Percentiles rank a stretch among this genome's conserved stretches.
Conservation (phyloP, 2,888 invertebrate genomes). For the Adelognathus sp. region DNA sequence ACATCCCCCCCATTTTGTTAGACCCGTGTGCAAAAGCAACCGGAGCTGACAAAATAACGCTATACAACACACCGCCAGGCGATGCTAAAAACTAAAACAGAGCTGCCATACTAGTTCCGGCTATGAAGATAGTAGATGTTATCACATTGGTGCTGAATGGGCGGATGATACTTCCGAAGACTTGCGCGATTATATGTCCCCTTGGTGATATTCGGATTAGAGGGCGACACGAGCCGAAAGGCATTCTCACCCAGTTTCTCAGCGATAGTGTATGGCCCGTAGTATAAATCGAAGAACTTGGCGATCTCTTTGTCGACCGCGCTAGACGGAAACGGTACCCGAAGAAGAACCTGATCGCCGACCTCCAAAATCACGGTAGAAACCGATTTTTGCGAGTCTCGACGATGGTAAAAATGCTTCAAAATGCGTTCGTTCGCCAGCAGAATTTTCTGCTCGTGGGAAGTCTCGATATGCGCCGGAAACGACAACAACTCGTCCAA, state of each 20-base stretch:
- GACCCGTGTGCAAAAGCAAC: too few relatives aligned
- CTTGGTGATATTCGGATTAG: neutral
- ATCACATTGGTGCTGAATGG: neutral
- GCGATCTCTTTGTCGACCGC: neutral
- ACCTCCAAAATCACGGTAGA: neutral
- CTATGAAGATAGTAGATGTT: neutral
- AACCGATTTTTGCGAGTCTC: neutral
- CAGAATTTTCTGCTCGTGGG: neutral
- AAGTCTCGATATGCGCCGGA: neutral
- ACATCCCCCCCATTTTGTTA: too few relatives aligned
- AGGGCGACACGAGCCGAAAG: neutral
- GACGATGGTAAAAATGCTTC: neutral
- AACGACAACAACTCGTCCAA: conserved; percentile 2
- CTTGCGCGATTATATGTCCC: conserved; percentile 25
- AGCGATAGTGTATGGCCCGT: conserved; percentile 16
- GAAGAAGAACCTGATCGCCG: neutral
- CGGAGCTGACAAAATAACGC: too few relatives aligned
- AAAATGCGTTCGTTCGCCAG: neutral
- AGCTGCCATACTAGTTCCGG: too few relatives aligned
- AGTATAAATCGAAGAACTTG: conserved; percentile 21
- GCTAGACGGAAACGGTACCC: conserved; percentile 19
- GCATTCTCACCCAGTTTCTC: neutral
- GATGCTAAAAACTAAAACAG: too few relatives aligned
- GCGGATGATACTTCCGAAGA: conserved; percentile 8
- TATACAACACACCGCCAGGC: too few relatives aligned